Evolutionary conservation across 2,113 vertebrate species (phyloP).

Genomic region (Platysteira castanea): DNA sequence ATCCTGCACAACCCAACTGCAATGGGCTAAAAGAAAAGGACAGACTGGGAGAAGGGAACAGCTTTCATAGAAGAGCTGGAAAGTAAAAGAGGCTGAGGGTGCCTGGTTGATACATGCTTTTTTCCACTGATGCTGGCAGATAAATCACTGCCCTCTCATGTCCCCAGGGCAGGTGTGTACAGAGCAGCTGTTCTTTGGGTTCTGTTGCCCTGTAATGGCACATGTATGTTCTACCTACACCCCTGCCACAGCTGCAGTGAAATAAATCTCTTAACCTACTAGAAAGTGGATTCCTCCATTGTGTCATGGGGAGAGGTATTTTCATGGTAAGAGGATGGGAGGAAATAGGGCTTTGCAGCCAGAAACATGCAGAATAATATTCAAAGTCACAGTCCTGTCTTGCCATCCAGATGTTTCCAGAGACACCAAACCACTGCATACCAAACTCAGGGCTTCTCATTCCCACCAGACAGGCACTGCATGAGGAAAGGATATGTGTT

Average conservation of each 20-base stretch:
- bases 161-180: background rate
- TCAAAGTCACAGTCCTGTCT: background rate
- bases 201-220: background rate
- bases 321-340: background rate
- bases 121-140: background rate
- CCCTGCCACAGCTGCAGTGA: slow-evolving; percentile 9
- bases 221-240: background rate
- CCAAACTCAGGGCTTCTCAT: background rate
- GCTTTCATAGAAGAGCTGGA: background rate
- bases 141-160: background rate
- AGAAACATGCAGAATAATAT: background rate
- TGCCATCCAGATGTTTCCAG: slow-evolving; percentile 40
- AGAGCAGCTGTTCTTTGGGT: slow-evolving; percentile 22
- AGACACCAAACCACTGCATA: slow-evolving; percentile 16
- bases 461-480: slow-evolving; percentile 26
- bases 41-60: background rate
- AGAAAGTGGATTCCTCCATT: slow-evolving; percentile 27
- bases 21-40: background rate
- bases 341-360: background rate
- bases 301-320: background rate
- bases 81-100: background rate
- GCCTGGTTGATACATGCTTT: background rate
- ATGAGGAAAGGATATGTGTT: slow-evolving; percentile 21
- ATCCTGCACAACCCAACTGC: background rate
- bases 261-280: slow-evolving; percentile 26